Evolutionary conservation across 2,888 invertebrate species (phyloP), one percentile per base, ranked within the genome.

Genomic region (Hydroisotoma schaefferi): DNA sequence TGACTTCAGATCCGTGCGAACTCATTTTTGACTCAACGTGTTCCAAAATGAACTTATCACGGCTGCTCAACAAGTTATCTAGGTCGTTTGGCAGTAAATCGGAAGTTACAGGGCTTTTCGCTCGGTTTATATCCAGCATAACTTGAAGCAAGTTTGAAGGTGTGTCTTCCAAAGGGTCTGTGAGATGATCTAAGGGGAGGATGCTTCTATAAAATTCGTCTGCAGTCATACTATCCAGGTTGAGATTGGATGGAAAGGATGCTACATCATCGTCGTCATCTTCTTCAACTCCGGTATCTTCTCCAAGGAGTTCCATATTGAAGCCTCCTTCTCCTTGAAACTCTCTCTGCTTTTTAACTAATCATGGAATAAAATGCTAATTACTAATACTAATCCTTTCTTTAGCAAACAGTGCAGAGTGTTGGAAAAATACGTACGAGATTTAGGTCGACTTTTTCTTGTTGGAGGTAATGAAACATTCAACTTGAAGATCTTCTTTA

Each of bases 401-500:
- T 33, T 33, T 15, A 33, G 33, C 33, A 10, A 10, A n/a, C n/a
- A n/a, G n/a, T n/a, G n/a, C n/a, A n/a, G n/a, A n/a, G n/a, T n/a
- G n/a, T n/a, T n/a, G n/a, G n/a, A n/a, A n/a, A n/a, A n/a, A n/a
- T n/a, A n/a, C n/a, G n/a, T n/a, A n/a, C n/a, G n/a, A n/a, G n/a
- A n/a, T n/a, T n/a, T n/a, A n/a, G n/a, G n/a, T n/a, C n/a, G n/a
- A n/a, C n/a, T n/a, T n/a, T n/a, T n/a, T n/a, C n/a, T n/a, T n/a
- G n/a, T n/a, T n/a, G n/a, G 5, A 40, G 20, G 40, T 5, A 15
- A 18, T 6, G 60, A 53, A 29, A 55, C 47, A 15, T 57, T 49
- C 18, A 55, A 18, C 56, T 43, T 57, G 37, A 51, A 60, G 1
- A 57, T 48, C 23, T 47, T 59, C 49, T 65, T 67, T 37, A 67